Conservation (phyloP, 1,140 invertebrate genomes). For the Ceratina japonica region DNA sequence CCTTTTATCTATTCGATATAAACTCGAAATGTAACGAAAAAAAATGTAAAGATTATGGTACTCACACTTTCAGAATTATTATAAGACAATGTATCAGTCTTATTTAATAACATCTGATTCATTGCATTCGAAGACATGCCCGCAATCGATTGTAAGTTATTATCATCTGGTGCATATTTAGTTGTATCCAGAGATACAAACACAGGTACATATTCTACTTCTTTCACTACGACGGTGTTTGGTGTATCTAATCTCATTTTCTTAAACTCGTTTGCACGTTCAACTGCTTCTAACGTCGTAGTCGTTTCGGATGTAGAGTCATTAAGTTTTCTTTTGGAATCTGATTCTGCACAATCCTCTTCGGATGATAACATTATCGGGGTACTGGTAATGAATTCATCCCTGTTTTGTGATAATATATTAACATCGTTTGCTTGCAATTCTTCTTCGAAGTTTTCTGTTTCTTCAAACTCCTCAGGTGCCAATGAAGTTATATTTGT, state of each 20-base stretch:
- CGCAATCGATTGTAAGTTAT: not conserved
- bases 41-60: constrained; percentile 18
- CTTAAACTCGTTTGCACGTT: not conserved
- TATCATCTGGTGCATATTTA: not conserved
- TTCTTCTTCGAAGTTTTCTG: no score
- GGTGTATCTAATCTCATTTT: not conserved
- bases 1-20: not conserved
- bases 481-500: constrained; percentile 66
- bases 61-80: constrained; percentile 13
- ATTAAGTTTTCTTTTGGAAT: constrained; percentile 33
- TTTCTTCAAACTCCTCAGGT: constrained; percentile 54
- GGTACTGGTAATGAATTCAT: not conserved
- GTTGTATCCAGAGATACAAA: not conserved
- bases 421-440: no score
- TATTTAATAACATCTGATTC: not conserved
- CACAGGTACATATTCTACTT: not conserved
- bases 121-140: not conserved
- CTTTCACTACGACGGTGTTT: not conserved
- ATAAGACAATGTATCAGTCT: not conserved
- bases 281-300: no score
- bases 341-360: not conserved
- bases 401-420: not conserved
- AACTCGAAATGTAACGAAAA: not conserved
- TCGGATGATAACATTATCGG: not conserved
- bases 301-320: not conserved